These are phyloP conservation scores for Conomelus anceps DNA, from an alignment of 2,888 invertebrate species.

Conservation along the genomic window DNA sequence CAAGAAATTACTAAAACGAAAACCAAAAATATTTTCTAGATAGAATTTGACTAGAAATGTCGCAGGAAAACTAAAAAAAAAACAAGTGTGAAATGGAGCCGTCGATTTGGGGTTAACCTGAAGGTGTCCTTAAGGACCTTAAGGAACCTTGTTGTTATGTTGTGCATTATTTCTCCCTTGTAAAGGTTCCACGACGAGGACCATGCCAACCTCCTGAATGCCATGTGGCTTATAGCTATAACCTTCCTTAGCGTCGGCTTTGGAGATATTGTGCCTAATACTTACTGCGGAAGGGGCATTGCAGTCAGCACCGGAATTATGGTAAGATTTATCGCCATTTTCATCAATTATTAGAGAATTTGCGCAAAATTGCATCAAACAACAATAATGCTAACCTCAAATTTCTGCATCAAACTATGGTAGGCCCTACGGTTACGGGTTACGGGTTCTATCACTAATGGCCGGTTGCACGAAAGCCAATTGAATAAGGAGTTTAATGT, in stretches of 20 bases:
- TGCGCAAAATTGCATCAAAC: no score
- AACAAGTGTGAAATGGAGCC: neutral
- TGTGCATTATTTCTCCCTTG: neutral
- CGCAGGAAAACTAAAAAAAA: neutral
- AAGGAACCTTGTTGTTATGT: no score
- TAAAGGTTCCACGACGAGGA: slow-evolving; percentile 98
- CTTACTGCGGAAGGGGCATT: slow-evolving; percentile 98
- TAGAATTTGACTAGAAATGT: no score
- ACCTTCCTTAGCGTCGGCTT: slow-evolving; percentile 99
- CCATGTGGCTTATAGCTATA: slow-evolving; percentile 99
- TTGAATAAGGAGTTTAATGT: no score
- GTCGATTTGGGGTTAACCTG: neutral
- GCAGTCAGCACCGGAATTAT: slow-evolving; percentile 99
- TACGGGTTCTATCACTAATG: no score
- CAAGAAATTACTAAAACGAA: no score
- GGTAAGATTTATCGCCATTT: slow-evolving; percentile 58
- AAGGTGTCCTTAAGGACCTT: neutral
- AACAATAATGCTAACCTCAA: no score
- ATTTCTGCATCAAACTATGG: no score
- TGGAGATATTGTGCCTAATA: slow-evolving; percentile 99
- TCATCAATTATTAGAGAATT: neutral
- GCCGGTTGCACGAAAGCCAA: no score
- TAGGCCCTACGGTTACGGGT: no score
- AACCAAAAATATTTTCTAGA: no score
- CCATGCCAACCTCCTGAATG: slow-evolving; percentile 97